Conservation (phyloP, 1,140 invertebrate species). For the Protaetia brevitarsis region DNA sequence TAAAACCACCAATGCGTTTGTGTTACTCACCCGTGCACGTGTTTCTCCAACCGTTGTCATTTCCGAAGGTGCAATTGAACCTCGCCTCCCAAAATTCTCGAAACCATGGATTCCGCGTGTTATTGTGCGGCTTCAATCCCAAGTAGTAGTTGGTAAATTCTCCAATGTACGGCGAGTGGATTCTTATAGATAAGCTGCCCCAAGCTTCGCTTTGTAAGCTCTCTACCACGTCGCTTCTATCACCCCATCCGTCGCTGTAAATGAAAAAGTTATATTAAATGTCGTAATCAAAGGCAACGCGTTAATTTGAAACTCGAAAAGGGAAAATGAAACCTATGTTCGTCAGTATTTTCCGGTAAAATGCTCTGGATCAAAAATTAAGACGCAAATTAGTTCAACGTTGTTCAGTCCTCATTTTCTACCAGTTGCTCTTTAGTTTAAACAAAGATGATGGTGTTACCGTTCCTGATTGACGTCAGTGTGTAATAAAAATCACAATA, state of each 20-base stretch:
- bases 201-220: slow-evolving; percentile 65
- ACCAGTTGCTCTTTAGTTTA: too few relatives aligned
- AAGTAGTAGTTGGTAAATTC: slow-evolving; percentile 71
- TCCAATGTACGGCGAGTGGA: slow-evolving; percentile 66
- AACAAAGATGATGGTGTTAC: too few relatives aligned
- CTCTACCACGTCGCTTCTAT: slow-evolving; percentile 71
- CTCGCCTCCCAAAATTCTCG: slow-evolving; percentile 71
- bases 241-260: slow-evolving; percentile 72
- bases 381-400: too few relatives aligned
- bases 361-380: too few relatives aligned
- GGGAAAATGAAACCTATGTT: too few relatives aligned
- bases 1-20: too few relatives aligned
- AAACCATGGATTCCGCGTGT: slow-evolving; percentile 74
- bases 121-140: slow-evolving; percentile 60
- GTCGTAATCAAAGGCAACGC: too few relatives aligned
- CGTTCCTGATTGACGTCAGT: too few relatives aligned
- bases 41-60: not conserved
- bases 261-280: slow-evolving; percentile 17
- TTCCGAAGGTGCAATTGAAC: slow-evolving; percentile 61
- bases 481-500: too few relatives aligned
- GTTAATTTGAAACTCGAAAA: too few relatives aligned
- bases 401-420: too few relatives aligned
- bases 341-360: too few relatives aligned
- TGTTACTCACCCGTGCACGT: not conserved
- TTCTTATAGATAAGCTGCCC: slow-evolving; percentile 71